These are phyloP conservation scores for Pseudorhombus dupliciocellatus DNA, from an alignment of 2,113 vertebrate genomes.

Conservation along the genomic window DNA sequence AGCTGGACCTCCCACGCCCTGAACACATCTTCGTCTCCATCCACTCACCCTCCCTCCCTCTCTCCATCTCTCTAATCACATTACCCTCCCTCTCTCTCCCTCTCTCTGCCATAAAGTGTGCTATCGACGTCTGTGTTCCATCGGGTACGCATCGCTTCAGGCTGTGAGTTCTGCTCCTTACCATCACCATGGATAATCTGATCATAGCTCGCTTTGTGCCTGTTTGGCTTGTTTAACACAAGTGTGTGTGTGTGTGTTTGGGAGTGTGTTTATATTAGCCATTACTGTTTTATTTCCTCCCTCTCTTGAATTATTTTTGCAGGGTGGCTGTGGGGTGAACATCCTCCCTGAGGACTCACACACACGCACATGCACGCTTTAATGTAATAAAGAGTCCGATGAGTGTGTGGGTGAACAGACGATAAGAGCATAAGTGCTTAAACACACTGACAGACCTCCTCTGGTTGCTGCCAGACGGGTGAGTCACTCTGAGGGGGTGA, in stretches of 20 bases:
- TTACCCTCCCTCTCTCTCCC: constrained; percentile 34
- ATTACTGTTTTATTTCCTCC: constrained; percentile 16
- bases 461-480: background rate
- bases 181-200: constrained; percentile 51
- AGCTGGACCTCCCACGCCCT: too few relatives aligned
- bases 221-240: constrained; percentile 19
- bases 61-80: constrained; percentile 66
- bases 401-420: constrained; percentile 25
- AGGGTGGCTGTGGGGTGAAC: constrained; percentile 13
- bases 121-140: constrained; percentile 65
- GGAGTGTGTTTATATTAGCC: background rate
- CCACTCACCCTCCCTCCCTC: constrained; percentile 18
- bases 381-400: constrained; percentile 52
- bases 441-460: background rate
- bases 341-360: constrained; percentile 25
- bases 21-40: constrained; percentile 4
- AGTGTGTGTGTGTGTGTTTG: background rate
- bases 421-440: constrained; percentile 31
- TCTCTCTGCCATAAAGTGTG: constrained; percentile 33
- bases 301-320: constrained; percentile 23
- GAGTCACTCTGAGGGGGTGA: background rate
- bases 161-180: constrained; percentile 42
- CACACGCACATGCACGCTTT: constrained; percentile 18
- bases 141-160: constrained; percentile 54
- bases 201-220: constrained; percentile 41